A percentile compares a stretch with the other conserved stretches of the same genome.
Conservation (phyloP, 2,888 invertebrate species). For the Euspilapteryx auroguttella region DNA sequence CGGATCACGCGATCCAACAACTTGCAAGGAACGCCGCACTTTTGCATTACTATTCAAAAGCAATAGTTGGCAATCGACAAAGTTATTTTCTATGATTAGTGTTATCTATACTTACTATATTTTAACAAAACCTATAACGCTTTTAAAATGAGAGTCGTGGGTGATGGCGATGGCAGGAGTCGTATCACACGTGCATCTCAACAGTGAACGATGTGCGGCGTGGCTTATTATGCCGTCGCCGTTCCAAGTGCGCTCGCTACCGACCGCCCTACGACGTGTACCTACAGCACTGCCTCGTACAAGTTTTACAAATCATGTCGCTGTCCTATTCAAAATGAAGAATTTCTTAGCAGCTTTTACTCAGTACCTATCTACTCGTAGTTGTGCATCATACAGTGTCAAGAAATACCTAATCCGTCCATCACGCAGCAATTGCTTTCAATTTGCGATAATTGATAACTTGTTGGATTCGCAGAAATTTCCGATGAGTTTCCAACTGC, state of each 20-base stretch:
- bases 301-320: slow-evolving; percentile 1
- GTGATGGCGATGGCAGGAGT: background rate
- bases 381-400: too few relatives aligned
- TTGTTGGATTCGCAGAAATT: background rate
- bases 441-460: background rate
- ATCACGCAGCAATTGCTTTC: too few relatives aligned
- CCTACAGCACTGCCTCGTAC: slow-evolving; percentile 15
- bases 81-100: too few relatives aligned
- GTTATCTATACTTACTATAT: too few relatives aligned
- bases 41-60: background rate
- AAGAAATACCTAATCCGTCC: too few relatives aligned
- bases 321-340: too few relatives aligned
- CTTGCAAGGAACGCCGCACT: too few relatives aligned
- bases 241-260: slow-evolving; percentile 20
- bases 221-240: slow-evolving; percentile 33
- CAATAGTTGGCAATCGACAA: too few relatives aligned
- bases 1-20: slow-evolving; percentile 20
- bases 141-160: background rate
- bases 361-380: too few relatives aligned
- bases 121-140: background rate
- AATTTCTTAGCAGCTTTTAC: too few relatives aligned
- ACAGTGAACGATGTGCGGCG: slow-evolving; percentile 13
- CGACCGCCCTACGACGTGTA: slow-evolving; percentile 28
- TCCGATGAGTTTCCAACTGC: background rate
- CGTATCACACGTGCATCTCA: slow-evolving; percentile 45